Evolutionary conservation across 1,140 invertebrate genomes (phyloP).

Genomic region (Latrodectus geometricus): DNA sequence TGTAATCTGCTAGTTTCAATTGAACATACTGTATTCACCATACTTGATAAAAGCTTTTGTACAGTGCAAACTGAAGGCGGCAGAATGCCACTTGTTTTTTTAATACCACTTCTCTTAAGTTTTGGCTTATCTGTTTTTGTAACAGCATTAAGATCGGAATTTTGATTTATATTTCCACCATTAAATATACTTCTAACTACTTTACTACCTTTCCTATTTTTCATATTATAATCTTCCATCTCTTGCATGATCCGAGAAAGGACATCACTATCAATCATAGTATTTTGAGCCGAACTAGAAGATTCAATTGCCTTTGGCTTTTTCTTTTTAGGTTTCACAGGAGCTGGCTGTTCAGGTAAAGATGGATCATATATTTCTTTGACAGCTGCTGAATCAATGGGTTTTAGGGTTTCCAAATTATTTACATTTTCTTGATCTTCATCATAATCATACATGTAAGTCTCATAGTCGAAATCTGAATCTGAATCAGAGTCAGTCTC

Average conservation of each 20-base stretch:
- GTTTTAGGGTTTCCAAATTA: not conserved
- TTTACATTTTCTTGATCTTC: not conserved
- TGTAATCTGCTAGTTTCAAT: not conserved
- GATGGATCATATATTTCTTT: not conserved
- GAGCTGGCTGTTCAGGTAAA: not conserved
- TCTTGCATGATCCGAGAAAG: slow-evolving; percentile 27
- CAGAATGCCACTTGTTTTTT: not conserved
- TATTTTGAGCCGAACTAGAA: not conserved
- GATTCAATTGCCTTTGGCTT: not conserved
- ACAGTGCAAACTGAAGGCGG: not conserved
- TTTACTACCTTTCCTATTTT: not conserved
- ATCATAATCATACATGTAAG: not conserved
- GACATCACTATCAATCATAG: slow-evolving; percentile 8
- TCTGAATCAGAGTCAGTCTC: slow-evolving; percentile 3
- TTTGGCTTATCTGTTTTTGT: not conserved
- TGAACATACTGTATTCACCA: slow-evolving; percentile 16
- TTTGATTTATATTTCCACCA: not conserved
- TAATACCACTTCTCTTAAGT: not conserved
- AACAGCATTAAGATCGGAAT: not conserved
- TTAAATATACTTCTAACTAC: not conserved
- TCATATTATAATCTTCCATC: slow-evolving; percentile 16
- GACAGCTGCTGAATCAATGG: not conserved
- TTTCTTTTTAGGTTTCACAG: not conserved
- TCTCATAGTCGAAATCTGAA: not conserved
- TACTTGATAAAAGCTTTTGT: not conserved